These are phyloP conservation scores for Priocnemis perturbator DNA, from an alignment of 2,888 invertebrate species.

Conservation along the genomic window DNA sequence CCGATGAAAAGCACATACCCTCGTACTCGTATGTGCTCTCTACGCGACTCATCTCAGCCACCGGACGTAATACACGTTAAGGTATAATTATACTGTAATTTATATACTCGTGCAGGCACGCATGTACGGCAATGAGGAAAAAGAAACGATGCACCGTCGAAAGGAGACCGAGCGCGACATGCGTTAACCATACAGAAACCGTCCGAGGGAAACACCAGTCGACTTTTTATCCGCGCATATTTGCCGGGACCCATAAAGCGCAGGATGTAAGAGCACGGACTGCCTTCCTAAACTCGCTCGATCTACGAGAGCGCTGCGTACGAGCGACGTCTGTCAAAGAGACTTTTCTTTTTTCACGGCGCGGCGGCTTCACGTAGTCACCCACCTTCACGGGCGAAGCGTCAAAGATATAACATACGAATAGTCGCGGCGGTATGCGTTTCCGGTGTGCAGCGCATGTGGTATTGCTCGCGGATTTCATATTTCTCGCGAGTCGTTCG, in stretches of 20 bases:
- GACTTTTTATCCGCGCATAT: conserved; percentile 13
- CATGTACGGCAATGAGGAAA: conserved; percentile 6
- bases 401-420: too few species aligned
- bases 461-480: too few species aligned
- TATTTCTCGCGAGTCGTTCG: too few species aligned
- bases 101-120: conserved; percentile 26
- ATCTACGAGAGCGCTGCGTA: too few species aligned
- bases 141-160: conserved; percentile 22
- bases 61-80: conserved; percentile 17
- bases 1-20: conserved; percentile 28
- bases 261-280: conserved; percentile 17
- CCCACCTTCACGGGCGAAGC: too few species aligned
- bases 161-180: conserved; percentile 31
- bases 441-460: too few species aligned
- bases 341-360: too few species aligned
- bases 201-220: background rate
- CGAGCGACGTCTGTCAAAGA: too few species aligned
- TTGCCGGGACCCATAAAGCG: conserved; percentile 33
- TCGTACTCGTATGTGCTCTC: background rate
- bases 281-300: conserved; percentile 29
- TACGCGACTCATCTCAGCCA: conserved; percentile 1
- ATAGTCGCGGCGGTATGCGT: too few species aligned
- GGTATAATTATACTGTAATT: conserved; percentile 46
- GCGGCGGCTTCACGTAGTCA: too few species aligned
- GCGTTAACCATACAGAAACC: conserved; percentile 19